Evolutionary conservation across 1,140 invertebrate genomes (phyloP).

Genomic region (Apis dorsata): DNA sequence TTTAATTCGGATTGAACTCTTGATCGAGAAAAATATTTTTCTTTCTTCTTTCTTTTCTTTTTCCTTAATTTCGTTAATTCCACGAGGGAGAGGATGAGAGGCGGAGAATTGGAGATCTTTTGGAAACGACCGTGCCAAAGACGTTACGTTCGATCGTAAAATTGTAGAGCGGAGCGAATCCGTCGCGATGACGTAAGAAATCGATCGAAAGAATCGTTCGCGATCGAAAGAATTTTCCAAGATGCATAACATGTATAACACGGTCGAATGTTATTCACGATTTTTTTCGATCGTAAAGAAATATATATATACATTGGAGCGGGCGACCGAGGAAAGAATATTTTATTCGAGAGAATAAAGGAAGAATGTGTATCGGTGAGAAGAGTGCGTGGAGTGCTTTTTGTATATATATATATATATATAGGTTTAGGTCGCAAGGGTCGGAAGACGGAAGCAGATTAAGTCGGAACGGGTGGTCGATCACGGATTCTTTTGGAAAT

Average conservation of each 20-base stretch:
- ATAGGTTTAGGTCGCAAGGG: slow-evolving; percentile 1
- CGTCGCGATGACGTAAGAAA: background rate
- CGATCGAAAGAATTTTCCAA: too few relatives aligned
- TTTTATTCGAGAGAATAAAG: too few relatives aligned
- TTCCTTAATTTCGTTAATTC: slow-evolving; percentile 46
- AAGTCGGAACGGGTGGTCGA: slow-evolving; percentile 57
- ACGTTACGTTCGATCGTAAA: background rate
- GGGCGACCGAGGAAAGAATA: too few relatives aligned
- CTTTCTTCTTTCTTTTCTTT: background rate
- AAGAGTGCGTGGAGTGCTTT: too few relatives aligned
- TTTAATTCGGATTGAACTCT: slow-evolving; percentile 62
- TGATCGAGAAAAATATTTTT: slow-evolving; percentile 36
- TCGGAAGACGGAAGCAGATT: slow-evolving; percentile 59
- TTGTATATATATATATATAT: background rate
- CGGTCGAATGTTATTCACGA: too few relatives aligned
- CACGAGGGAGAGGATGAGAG: background rate
- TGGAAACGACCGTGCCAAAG: background rate
- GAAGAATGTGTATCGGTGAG: too few relatives aligned
- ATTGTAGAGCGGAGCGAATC: background rate
- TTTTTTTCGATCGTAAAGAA: too few relatives aligned
- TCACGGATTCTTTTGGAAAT: slow-evolving; percentile 54
- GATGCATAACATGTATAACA: too few relatives aligned
- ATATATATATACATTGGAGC: too few relatives aligned
- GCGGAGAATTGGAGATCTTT: background rate
- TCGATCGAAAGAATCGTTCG: background rate